Evolutionary conservation across 2,888 invertebrate genomes (phyloP).

Genomic region (Priocnemis perturbator): DNA sequence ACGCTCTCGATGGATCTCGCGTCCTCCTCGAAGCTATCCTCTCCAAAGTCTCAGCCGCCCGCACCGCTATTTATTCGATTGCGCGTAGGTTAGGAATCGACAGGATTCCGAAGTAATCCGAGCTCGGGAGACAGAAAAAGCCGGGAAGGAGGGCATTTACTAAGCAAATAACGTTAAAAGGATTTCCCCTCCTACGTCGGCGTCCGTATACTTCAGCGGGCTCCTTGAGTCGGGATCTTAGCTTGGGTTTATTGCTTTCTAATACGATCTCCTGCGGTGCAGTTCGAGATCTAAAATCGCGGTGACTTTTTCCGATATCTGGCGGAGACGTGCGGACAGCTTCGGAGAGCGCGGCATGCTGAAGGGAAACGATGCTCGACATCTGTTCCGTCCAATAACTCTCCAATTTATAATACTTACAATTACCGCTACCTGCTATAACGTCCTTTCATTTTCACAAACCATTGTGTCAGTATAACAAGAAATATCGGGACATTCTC

Average conservation of each 20-base stretch:
- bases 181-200: conserved; percentile 14
- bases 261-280: conserved; percentile 3
- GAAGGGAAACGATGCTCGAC: too few relatives aligned
- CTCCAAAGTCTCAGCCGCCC: too few relatives aligned
- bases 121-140: not conserved
- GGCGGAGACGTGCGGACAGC: conserved; percentile 4
- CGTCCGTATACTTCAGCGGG: not conserved
- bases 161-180: conserved; percentile 39
- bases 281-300: too few relatives aligned
- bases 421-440: too few relatives aligned
- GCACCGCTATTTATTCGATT: not conserved
- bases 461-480: too few relatives aligned
- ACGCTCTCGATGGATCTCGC: not conserved
- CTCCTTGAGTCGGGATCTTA: not conserved
- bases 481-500: too few relatives aligned
- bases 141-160: conserved; percentile 6
- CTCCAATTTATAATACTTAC: not conserved
- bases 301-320: conserved; percentile 8
- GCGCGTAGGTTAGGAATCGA: conserved; percentile 27
- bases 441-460: too few relatives aligned
- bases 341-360: not conserved
- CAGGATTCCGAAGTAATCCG: conserved; percentile 44
- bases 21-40: too few relatives aligned
- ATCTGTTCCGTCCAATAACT: not conserved
- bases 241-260: conserved; percentile 6